Conservation (phyloP, 2,113 vertebrate species). For the Colistium nudipinnis region DNA sequence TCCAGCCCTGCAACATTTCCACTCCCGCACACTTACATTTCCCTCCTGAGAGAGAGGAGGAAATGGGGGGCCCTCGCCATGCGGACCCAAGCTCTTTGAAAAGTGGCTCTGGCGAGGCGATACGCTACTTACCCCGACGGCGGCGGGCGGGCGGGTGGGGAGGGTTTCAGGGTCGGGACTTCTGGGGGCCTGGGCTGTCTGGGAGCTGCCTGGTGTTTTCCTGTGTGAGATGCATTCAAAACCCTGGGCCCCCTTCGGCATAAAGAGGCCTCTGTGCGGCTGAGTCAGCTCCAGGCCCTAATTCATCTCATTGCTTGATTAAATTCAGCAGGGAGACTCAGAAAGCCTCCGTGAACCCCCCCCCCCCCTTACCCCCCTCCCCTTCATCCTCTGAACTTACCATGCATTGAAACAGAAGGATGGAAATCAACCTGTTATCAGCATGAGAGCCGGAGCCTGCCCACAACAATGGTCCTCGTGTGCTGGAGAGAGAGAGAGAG, state of each 20-base stretch:
- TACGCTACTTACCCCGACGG: constrained; percentile 61
- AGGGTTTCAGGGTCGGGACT: constrained; percentile 55
- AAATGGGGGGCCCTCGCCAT: constrained; percentile 71
- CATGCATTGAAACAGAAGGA: constrained; percentile 39
- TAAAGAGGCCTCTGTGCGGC: constrained; percentile 77
- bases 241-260: constrained; percentile 63
- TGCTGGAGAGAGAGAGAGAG: constrained; percentile 16
- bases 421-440: constrained; percentile 49
- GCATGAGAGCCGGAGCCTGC: constrained; percentile 5
- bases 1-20: constrained; percentile 72
- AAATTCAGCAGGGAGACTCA: constrained; percentile 57
- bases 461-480: constrained; percentile 22
- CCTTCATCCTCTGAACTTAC: not conserved
- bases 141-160: constrained; percentile 41
- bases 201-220: constrained; percentile 74
- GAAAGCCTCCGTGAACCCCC: not conserved
- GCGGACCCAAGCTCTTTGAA: constrained; percentile 72
- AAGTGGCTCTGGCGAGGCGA: constrained; percentile 55
- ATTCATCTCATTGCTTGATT: constrained; percentile 77
- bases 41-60: constrained; percentile 77
- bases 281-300: constrained; percentile 62
- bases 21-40: constrained; percentile 76
- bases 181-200: constrained; percentile 64
- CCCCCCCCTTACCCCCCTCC: not conserved
- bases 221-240: constrained; percentile 77